A percentile compares a stretch with the other conserved stretches of the same genome.
Conservation (phyloP, 2,888 invertebrate species). For the Ophonus ardosiacus region DNA sequence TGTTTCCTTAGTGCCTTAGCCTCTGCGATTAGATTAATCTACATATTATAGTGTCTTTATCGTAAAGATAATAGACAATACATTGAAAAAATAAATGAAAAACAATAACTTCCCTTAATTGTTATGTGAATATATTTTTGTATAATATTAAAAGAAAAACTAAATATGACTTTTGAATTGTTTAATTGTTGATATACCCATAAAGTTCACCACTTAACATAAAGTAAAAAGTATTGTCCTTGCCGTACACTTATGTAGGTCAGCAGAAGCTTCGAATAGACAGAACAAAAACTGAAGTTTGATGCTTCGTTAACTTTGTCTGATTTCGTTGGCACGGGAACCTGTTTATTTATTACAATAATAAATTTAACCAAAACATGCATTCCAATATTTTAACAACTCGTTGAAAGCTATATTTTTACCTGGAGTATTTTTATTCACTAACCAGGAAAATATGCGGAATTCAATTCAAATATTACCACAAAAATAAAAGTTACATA, state of each 20-base stretch:
- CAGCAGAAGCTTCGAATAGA: conserved; percentile 60
- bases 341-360: conserved; percentile 63
- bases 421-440: conserved; percentile 22
- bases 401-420: conserved; percentile 45
- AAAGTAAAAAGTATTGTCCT: conserved; percentile 52
- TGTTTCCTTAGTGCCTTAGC: too few relatives aligned
- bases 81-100: too few relatives aligned
- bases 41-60: too few relatives aligned
- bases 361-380: conserved; percentile 60
- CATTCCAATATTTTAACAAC: conserved; percentile 39
- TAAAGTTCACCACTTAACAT: conserved; percentile 25
- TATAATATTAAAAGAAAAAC: too few relatives aligned
- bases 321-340: conserved; percentile 63
- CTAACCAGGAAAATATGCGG: neutral
- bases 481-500: too few relatives aligned
- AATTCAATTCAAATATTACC: too few relatives aligned
- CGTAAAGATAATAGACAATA: too few relatives aligned
- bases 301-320: conserved; percentile 64
- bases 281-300: conserved; percentile 56
- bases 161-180: neutral
- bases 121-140: too few relatives aligned
- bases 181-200: neutral
- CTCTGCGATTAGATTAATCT: too few relatives aligned
- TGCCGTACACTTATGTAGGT: conserved; percentile 47
- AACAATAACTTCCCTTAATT: too few relatives aligned